phyloP scores from a whole-genome alignment of 2,113 vertebrate genomes.

The Cyphomyrus plagiostoma region DNA sequence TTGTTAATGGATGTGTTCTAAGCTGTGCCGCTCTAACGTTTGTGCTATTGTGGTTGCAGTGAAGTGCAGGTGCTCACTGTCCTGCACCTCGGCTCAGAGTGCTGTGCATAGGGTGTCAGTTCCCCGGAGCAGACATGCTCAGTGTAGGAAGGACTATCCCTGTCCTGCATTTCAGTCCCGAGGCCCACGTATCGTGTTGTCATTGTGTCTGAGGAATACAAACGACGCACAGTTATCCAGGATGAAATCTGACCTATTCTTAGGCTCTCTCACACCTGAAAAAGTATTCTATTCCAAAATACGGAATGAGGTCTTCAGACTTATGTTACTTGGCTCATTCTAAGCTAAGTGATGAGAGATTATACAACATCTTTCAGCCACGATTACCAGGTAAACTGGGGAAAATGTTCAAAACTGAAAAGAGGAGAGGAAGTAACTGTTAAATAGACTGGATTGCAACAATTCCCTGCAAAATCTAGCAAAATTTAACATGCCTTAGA shows the following conservation, averaged over 20 bases:
- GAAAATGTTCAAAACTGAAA: neutral
- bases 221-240: slow-evolving; percentile 39
- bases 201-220: slow-evolving; percentile 45
- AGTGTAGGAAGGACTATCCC: neutral
- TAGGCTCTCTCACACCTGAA: slow-evolving; percentile 25
- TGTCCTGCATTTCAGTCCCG: slow-evolving; percentile 46
- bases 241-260: slow-evolving; percentile 37
- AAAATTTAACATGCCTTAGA: no score
- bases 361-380: slow-evolving; percentile 20
- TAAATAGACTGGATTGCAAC: slow-evolving; percentile 13
- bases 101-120: neutral
- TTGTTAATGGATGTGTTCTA: neutral
- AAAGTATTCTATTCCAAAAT: slow-evolving; percentile 31
- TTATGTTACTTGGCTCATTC: slow-evolving; percentile 6
- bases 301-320: slow-evolving; percentile 36
- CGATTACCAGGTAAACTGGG: neutral
- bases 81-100: neutral
- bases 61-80: neutral
- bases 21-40: neutral
- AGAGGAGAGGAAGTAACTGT: neutral
- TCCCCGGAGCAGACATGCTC: neutral
- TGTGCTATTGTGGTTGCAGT: neutral
- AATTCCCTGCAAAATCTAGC: neutral
- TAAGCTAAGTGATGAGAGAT: neutral
- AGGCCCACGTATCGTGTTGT: slow-evolving; percentile 32